phyloP scores from a whole-genome alignment of 2,888 invertebrate species.

The Diaphora mendica region DNA sequence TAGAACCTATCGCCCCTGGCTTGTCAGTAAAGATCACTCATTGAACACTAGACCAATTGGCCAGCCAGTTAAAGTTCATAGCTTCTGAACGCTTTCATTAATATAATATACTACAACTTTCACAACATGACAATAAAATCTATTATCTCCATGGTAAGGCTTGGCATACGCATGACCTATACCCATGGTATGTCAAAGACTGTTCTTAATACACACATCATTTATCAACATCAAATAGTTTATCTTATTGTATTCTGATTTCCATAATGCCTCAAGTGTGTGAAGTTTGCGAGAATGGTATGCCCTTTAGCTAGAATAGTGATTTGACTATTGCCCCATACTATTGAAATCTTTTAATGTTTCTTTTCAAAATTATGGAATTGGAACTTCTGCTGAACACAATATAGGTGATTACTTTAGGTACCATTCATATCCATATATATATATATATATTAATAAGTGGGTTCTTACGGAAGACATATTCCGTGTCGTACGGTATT shows the following conservation, averaged over 20 bases:
- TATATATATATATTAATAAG: no score
- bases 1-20: no score
- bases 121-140: constrained; percentile 11
- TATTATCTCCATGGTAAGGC: constrained; percentile 16
- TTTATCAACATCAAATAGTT: constrained; percentile 52
- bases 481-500: no score
- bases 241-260: constrained; percentile 51
- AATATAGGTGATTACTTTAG: neutral
- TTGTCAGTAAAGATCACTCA: neutral
- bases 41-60: no score
- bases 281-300: constrained; percentile 14
- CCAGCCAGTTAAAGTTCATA: neutral
- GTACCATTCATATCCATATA: neutral
- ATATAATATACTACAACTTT: constrained; percentile 10
- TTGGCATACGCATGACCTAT: constrained; percentile 41
- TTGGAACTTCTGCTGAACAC: neutral
- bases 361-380: neutral
- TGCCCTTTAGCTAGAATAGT: constrained; percentile 9
- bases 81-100: constrained; percentile 7
- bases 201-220: constrained; percentile 32
- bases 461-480: neutral
- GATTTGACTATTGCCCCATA: neutral
- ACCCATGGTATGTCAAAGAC: constrained; percentile 27
- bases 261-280: constrained; percentile 41
- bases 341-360: neutral